phyloP scores from a whole-genome alignment of 2,888 invertebrate genomes.

The Copidosoma aretas region DNA sequence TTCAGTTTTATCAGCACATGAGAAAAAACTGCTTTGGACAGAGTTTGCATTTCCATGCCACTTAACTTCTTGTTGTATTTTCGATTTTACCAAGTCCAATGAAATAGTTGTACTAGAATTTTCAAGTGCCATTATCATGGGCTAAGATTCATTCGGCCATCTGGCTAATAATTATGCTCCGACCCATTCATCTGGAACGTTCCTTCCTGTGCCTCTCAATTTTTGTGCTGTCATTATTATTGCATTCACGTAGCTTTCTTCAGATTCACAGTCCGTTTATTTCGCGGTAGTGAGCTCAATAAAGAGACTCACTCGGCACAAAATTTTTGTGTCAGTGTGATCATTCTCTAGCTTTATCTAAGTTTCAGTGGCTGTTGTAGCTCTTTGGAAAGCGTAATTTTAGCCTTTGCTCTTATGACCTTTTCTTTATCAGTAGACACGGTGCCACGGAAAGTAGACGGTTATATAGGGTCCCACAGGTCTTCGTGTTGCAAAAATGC shows the following conservation, averaged over 20 bases:
- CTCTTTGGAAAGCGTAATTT: not conserved
- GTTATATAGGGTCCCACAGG: not conserved
- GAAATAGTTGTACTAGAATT: conserved; percentile 47
- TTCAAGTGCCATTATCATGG: conserved; percentile 50
- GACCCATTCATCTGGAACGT: conserved; percentile 49
- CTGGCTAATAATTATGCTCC: conserved; percentile 50
- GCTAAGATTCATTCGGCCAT: conserved; percentile 47
- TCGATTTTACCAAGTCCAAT: conserved; percentile 48
- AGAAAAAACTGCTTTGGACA: too few species aligned
- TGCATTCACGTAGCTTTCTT: conserved; percentile 49
- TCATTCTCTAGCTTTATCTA: not conserved
- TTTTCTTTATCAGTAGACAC: not conserved
- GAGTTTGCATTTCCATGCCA: not conserved
- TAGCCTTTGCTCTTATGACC: not conserved
- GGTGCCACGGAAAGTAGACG: not conserved
- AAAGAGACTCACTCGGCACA: not conserved
- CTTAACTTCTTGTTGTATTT: conserved; percentile 35
- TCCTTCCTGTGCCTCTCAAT: conserved; percentile 45
- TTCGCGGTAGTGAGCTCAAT: not conserved
- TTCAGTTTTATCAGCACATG: too few species aligned
- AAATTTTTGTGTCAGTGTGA: not conserved
- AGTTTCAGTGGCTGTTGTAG: too few species aligned
- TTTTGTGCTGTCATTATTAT: conserved; percentile 50
- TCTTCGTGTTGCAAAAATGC: not conserved
- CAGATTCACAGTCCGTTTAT: conserved; percentile 17